Percentiles rank a stretch among this genome's conserved stretches.
Conservation (phyloP, 2,888 invertebrate species). For the Zhuqinia jingwanae region DNA sequence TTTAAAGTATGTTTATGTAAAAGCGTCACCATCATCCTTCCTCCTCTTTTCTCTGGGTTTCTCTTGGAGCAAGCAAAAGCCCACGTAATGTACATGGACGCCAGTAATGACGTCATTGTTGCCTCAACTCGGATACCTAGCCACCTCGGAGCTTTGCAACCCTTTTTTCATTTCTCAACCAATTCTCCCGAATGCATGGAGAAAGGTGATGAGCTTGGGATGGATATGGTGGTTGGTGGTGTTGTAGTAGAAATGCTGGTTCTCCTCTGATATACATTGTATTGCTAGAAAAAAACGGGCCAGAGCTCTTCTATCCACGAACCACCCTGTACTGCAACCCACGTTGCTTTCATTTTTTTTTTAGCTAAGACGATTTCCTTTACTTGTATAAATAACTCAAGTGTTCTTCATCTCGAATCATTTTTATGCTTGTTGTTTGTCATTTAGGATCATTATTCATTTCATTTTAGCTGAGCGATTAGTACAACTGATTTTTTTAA, state of each 20-base stretch:
- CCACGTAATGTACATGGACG: conserved; percentile 37
- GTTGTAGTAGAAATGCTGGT: not conserved
- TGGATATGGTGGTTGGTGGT: conserved; percentile 38
- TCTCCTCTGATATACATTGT: not conserved
- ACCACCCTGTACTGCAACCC: not conserved
- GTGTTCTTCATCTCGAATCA: not conserved
- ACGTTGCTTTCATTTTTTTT: not conserved
- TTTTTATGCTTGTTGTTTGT: not conserved
- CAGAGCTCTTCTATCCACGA: not conserved
- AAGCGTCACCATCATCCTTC: conserved; percentile 18
- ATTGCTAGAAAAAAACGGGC: no score
- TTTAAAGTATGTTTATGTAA: conserved; percentile 12
- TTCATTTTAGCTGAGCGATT: no score
- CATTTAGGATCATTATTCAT: no score
- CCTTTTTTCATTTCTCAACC: conserved; percentile 16
- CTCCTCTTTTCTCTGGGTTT: conserved; percentile 10
- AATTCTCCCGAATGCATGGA: conserved; percentile 7
- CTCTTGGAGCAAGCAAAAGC: conserved; percentile 37
- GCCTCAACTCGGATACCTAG: conserved; percentile 46
- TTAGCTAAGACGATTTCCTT: no score
- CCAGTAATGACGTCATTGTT: conserved; percentile 73
- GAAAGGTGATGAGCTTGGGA: no score
- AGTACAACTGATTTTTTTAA: no score
- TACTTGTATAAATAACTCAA: no score
- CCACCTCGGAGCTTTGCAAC: conserved; percentile 21